These are phyloP conservation scores for Boulengeromyrus knoepffleri DNA, from an alignment of 2,113 vertebrate genomes.

Conservation along the genomic window DNA sequence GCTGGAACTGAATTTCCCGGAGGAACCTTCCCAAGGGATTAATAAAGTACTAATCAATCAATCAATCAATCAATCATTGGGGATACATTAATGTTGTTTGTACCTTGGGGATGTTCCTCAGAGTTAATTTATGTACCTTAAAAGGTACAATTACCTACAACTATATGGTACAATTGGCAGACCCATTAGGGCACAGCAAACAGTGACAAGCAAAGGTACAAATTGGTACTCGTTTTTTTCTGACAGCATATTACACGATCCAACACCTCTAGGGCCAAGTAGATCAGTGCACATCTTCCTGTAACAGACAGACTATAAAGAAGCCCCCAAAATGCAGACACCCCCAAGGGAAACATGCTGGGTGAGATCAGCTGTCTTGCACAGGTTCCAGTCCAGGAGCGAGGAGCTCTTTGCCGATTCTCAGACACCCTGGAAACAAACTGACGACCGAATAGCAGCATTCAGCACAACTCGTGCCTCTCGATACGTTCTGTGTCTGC, in stretches of 20 bases:
- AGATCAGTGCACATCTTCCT: constrained; percentile 8
- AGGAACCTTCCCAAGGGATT: too few relatives aligned
- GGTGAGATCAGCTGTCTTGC: constrained; percentile 30
- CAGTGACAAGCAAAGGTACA: too few relatives aligned
- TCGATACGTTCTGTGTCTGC: neutral
- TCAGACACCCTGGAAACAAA: constrained; percentile 21
- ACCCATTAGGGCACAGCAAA: too few relatives aligned
- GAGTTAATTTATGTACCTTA: too few relatives aligned
- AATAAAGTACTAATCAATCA: too few relatives aligned
- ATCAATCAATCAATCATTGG: neutral
- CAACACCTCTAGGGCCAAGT: constrained; percentile 7
- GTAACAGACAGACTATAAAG: constrained; percentile 8
- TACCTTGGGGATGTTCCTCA: neutral
- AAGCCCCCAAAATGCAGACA: constrained; percentile 22
- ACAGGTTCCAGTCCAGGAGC: neutral
- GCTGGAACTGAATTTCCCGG: too few relatives aligned
- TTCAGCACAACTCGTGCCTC: neutral
- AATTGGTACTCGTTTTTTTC: too few relatives aligned
- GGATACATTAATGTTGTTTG: neutral
- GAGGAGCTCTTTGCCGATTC: constrained; percentile 28
- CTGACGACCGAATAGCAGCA: neutral
- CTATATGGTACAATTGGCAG: too few relatives aligned
- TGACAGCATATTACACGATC: neutral
- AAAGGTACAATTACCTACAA: too few relatives aligned
- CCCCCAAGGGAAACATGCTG: constrained; percentile 23